Evolutionary conservation across 2,797 vertebrate species (phyloP).

Genomic region (Onychomys leucogaster): DNA sequence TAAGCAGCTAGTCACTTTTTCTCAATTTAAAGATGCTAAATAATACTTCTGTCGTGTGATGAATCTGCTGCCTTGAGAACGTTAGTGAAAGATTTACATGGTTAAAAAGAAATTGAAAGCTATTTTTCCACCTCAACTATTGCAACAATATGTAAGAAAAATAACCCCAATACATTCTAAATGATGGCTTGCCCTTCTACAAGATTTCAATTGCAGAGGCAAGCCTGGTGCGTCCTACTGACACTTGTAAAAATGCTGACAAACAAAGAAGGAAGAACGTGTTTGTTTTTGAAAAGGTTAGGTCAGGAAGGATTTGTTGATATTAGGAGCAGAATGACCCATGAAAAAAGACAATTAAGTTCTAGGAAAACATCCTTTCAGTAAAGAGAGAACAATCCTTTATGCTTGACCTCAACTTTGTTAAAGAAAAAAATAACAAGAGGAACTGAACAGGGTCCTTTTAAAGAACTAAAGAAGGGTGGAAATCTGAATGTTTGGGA

Average conservation of each 20-base stretch:
- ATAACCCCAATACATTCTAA: not conserved
- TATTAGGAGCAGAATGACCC: slow-evolving; percentile 72
- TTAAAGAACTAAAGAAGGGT: slow-evolving; percentile 32
- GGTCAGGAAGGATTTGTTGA: slow-evolving; percentile 74
- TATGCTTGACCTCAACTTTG: slow-evolving; percentile 67
- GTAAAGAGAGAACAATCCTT: slow-evolving; percentile 63
- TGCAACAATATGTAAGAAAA: slow-evolving; percentile 18
- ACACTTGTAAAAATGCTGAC: slow-evolving; percentile 47
- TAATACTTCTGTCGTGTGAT: not conserved
- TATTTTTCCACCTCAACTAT: not conserved
- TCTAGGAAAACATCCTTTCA: slow-evolving; percentile 67
- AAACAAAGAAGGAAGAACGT: slow-evolving; percentile 54
- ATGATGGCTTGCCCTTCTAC: not conserved
- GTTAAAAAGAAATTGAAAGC: slow-evolving; percentile 39
- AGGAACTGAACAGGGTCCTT: not conserved
- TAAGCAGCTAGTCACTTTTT: slow-evolving; percentile 1
- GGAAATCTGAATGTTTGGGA: slow-evolving; percentile 19
- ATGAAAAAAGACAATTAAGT: slow-evolving; percentile 68
- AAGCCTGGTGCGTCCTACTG: not conserved
- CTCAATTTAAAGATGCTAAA: not conserved
- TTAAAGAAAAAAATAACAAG: not conserved
- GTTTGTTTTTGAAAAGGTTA: slow-evolving; percentile 72
- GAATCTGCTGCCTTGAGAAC: not conserved
- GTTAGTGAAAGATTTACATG: not conserved
- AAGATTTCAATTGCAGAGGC: not conserved